Percentiles rank a stretch among this genome's conserved stretches.
phyloP scores from a whole-genome alignment of 2,113 vertebrate genomes.

The Okapia johnstoni region DNA sequence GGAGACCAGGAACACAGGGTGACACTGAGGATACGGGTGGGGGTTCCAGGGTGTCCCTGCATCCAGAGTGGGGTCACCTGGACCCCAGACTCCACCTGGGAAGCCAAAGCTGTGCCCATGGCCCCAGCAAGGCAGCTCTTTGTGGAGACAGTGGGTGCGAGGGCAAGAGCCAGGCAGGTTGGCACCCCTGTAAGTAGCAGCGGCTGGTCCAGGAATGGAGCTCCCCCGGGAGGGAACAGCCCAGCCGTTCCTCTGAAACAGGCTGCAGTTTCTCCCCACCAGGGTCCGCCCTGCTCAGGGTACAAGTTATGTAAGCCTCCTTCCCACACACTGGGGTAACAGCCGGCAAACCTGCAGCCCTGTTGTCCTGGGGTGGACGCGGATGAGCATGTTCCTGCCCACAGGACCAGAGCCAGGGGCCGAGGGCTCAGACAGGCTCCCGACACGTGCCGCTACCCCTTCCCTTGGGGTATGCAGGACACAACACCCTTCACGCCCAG shows the following conservation, averaged over 20 bases:
- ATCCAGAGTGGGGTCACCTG: background rate
- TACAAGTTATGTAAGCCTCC: background rate
- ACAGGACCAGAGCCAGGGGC: background rate
- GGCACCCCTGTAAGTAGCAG: no score
- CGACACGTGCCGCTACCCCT: fast-evolving
- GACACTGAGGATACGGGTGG: fast-evolving
- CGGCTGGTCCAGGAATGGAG: fast-evolving
- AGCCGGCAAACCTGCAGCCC: background rate
- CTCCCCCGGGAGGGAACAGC: background rate
- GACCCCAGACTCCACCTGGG: background rate
- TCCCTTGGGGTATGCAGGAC: background rate
- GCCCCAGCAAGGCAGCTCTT: background rate
- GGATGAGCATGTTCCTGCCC: fast-evolving
- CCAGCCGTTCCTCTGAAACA: background rate
- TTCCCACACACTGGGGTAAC: background rate
- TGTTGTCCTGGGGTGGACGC: fast-evolving
- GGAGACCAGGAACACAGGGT: background rate
- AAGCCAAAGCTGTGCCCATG: fast-evolving
- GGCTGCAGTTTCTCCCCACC: background rate
- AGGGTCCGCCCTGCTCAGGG: background rate
- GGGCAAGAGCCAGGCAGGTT: background rate
- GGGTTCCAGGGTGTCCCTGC: background rate
- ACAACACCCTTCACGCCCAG: background rate
- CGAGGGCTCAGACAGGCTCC: background rate
- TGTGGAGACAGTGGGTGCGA: background rate